Percentiles rank a stretch among this genome's conserved stretches.
Evolutionary conservation across 2,888 invertebrate genomes (phyloP).

Genomic region (Drosophila mulleri): DNA sequence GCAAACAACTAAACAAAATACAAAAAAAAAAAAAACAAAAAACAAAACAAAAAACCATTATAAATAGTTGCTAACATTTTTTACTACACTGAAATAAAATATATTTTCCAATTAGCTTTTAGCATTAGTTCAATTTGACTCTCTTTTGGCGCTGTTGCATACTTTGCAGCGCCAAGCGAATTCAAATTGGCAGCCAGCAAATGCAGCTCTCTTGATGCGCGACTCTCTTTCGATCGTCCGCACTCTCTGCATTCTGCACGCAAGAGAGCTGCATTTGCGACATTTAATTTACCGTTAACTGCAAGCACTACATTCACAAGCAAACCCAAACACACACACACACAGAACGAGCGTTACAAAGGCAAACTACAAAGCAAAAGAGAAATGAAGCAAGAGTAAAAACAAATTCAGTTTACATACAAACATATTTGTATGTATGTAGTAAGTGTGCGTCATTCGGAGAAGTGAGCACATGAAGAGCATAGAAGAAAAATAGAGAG

Average conservation of each 20-base stretch:
- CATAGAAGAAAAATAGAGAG: not conserved
- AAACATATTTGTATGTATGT: slow-evolving; percentile 27
- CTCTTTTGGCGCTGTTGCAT: slow-evolving; percentile 58
- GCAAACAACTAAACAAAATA: slow-evolving; percentile 49
- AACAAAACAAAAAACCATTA: slow-evolving; percentile 38
- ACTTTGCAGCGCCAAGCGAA: slow-evolving; percentile 63
- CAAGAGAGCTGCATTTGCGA: slow-evolving; percentile 45
- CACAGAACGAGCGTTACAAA: slow-evolving; percentile 27
- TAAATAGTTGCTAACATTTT: slow-evolving; percentile 71
- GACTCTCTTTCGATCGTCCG: slow-evolving; percentile 9
- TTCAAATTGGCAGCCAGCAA: slow-evolving; percentile 54
- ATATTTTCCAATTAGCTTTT: slow-evolving; percentile 33
- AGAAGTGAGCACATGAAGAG: slow-evolving; percentile 28
- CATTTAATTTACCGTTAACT: slow-evolving; percentile 36
- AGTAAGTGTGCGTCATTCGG: slow-evolving; percentile 43
- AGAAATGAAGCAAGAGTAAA: slow-evolving; percentile 6
- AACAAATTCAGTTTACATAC: slow-evolving; percentile 35
- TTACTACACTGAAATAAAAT: slow-evolving; percentile 44
- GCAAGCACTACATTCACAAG: slow-evolving; percentile 24
- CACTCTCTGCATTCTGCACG: slow-evolving; percentile 3
- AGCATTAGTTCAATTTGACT: slow-evolving; percentile 53
- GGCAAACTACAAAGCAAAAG: slow-evolving; percentile 27
- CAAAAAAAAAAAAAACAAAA: not conserved
- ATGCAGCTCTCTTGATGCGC: slow-evolving; percentile 40
- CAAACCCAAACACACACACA: slow-evolving; percentile 17